Conservation (phyloP, 1,140 invertebrate species). For the Camponotus floridanus region DNA sequence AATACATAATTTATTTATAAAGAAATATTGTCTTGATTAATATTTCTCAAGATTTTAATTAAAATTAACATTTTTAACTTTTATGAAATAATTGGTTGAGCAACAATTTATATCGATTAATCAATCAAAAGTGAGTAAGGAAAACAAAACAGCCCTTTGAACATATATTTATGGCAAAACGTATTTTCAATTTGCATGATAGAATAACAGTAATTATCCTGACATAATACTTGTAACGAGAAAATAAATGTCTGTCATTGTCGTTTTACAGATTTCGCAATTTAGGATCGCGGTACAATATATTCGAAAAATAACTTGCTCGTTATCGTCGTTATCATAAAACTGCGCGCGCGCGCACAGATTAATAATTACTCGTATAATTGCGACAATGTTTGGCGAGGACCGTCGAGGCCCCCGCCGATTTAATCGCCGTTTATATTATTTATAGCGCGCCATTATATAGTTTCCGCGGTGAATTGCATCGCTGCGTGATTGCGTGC, state of each 20-base stretch:
- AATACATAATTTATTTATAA: neutral
- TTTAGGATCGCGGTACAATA: slow-evolving; percentile 33
- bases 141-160: neutral
- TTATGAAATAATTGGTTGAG: neutral
- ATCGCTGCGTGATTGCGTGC: slow-evolving; percentile 52
- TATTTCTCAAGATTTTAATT: neutral
- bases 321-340: slow-evolving; percentile 44
- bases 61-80: neutral
- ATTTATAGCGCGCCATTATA: slow-evolving; percentile 60
- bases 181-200: slow-evolving; percentile 41
- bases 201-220: neutral
- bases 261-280: slow-evolving; percentile 33
- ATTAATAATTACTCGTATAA: slow-evolving; percentile 57
- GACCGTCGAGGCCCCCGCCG: neutral
- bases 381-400: slow-evolving; percentile 26
- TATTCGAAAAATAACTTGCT: slow-evolving; percentile 36
- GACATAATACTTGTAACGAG: slow-evolving; percentile 8
- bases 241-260: slow-evolving; percentile 48
- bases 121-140: neutral
- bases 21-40: neutral
- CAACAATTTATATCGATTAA: neutral
- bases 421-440: slow-evolving; percentile 59
- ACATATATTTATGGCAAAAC: neutral
- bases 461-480: slow-evolving; percentile 50
- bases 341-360: slow-evolving; percentile 22